Percentiles rank a stretch among this genome's conserved stretches.
Evolutionary conservation across 1,140 invertebrate genomes (phyloP).

Genomic region (Polypedilum pembai): DNA sequence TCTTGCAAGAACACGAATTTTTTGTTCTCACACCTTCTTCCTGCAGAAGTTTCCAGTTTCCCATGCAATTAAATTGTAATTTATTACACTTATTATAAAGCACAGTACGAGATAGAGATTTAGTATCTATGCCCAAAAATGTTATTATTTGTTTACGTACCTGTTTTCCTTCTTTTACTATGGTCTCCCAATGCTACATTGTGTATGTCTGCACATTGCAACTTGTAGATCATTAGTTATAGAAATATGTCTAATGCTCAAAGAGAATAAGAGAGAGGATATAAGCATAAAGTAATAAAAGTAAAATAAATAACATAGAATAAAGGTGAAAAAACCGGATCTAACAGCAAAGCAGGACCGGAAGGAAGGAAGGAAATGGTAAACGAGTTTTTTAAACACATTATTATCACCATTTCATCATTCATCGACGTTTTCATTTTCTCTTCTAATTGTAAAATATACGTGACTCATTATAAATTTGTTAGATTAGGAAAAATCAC

Average conservation of each 20-base stretch:
- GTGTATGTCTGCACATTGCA: not conserved
- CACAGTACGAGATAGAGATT: constrained; percentile 7
- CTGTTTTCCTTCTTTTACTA: not conserved
- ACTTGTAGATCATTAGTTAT: constrained; percentile 18
- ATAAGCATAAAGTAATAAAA: constrained; percentile 1
- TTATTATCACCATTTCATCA: not conserved
- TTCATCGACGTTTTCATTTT: not conserved
- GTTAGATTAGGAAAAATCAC: not conserved
- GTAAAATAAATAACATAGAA: constrained; percentile 1
- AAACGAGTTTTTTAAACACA: no score
- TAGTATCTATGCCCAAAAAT: not conserved
- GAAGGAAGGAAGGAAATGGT: constrained; percentile 8
- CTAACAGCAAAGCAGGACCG: not conserved
- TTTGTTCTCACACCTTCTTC: no score
- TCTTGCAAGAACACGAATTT: no score
- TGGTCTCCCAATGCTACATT: not conserved
- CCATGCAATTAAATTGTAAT: constrained; percentile 26
- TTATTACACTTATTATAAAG: constrained; percentile 22
- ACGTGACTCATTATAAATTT: constrained; percentile 4
- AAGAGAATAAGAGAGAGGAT: not conserved
- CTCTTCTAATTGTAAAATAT: not conserved
- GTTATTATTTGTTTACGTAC: constrained; percentile 24
- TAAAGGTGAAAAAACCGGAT: constrained; percentile 1
- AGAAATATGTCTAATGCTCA: not conserved
- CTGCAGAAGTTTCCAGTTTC: not conserved